Percentiles rank a stretch among this genome's conserved stretches.
phyloP scores from a whole-genome alignment of 1,140 invertebrate genomes.

The Holcopasites calliopsidis region DNA sequence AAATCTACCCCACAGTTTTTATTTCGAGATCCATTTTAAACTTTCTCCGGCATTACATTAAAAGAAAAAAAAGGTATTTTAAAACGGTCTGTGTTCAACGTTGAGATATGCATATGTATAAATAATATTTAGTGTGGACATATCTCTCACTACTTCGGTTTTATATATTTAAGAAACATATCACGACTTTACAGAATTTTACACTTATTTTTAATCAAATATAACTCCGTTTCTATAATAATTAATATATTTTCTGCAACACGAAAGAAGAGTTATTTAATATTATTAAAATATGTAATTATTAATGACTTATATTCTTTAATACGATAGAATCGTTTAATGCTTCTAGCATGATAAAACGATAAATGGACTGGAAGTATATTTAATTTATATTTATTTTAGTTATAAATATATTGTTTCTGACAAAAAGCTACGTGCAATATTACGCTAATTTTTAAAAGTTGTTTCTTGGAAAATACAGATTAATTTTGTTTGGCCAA shows the following conservation, averaged over 20 bases:
- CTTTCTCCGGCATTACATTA: not conserved
- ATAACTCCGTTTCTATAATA: not conserved
- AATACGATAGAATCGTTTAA: not conserved
- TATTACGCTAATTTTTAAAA: no score
- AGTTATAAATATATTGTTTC: not conserved
- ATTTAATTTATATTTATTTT: no score
- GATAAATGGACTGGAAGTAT: no score
- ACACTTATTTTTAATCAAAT: not conserved
- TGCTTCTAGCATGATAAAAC: not conserved
- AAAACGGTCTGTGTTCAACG: not conserved
- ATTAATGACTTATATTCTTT: not conserved
- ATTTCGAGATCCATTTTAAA: not conserved
- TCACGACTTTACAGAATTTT: not conserved
- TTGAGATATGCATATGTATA: not conserved
- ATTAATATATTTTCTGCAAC: not conserved
- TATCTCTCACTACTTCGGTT: not conserved
- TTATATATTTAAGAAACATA: not conserved
- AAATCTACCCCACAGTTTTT: conserved; percentile 3
- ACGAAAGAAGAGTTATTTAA: not conserved
- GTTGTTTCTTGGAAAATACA: no score
- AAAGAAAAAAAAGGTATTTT: not conserved
- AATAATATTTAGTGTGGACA: not conserved
- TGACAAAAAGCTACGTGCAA: no score
- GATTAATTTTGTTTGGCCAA: no score
- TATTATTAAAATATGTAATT: not conserved